Conservation (phyloP, 1,140 invertebrate genomes). For the Rhopalosiphum maidis region DNA sequence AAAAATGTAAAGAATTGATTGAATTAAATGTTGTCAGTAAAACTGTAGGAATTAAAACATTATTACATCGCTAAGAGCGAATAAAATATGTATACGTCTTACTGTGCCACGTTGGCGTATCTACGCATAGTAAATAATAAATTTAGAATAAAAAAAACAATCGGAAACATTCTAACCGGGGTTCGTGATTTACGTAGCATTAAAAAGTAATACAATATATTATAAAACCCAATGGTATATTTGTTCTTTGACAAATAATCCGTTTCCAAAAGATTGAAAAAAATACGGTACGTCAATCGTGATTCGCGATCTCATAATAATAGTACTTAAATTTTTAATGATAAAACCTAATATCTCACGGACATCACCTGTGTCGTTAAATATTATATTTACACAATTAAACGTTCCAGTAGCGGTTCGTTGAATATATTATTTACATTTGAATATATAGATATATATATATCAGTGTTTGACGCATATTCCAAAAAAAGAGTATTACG, state of each 20-base stretch:
- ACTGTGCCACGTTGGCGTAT: too few relatives aligned
- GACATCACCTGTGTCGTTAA: background rate
- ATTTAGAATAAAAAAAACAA: too few relatives aligned
- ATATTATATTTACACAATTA: background rate
- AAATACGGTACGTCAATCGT: background rate
- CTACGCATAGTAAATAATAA: too few relatives aligned
- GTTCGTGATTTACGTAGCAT: too few relatives aligned
- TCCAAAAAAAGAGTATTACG: background rate
- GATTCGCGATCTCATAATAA: background rate
- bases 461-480: background rate
- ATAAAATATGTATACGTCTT: too few relatives aligned
- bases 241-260: background rate
- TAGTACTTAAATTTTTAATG: background rate
- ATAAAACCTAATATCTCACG: background rate
- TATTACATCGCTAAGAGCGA: too few relatives aligned
- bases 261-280: background rate
- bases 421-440: background rate
- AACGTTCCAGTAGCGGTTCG: background rate
- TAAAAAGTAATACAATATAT: too few relatives aligned
- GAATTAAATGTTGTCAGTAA: too few relatives aligned
- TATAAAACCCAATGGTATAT: background rate
- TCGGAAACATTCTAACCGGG: too few relatives aligned
- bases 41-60: too few relatives aligned
- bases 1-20: too few relatives aligned
- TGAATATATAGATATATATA: background rate